A percentile compares a stretch with the other conserved stretches of the same genome.
Conservation (phyloP, 92 coral and sea anemone genomes). For the Bergia puertoricense region DNA sequence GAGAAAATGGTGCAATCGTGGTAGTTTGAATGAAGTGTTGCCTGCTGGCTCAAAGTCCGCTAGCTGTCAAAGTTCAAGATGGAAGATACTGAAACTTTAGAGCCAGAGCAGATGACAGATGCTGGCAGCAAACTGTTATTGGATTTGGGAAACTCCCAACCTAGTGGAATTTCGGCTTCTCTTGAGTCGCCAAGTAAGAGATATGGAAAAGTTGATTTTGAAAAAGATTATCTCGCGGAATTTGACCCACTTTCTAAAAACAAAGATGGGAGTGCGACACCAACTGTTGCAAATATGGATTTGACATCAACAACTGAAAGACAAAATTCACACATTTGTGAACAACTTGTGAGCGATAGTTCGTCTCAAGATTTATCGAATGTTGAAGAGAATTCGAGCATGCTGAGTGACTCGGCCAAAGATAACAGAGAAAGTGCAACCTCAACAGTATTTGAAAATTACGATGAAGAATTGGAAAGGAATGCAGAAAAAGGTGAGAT, state of each 20-base stretch:
- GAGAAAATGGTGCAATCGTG: not conserved
- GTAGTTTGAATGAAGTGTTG: not conserved
- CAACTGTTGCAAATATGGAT: not conserved
- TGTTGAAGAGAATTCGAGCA: not conserved
- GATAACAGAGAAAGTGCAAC: constrained; percentile 37
- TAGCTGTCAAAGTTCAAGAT: not conserved
- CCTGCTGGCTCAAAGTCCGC: not conserved
- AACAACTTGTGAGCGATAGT: constrained; percentile 6
- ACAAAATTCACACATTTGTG: constrained; percentile 15
- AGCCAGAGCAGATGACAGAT: not conserved
- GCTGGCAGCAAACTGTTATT: constrained; percentile 10
- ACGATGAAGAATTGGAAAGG: constrained; percentile 58
- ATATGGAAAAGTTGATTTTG: constrained; percentile 69
- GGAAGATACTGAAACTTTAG: constrained; percentile 10
- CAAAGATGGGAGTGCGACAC: constrained; percentile 2
- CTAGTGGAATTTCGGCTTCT: constrained; percentile 26
- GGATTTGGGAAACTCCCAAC: constrained; percentile 24
- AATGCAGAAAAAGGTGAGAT: constrained; percentile 51
- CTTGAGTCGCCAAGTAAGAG: constrained; percentile 57
- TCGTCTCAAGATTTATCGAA: not conserved
- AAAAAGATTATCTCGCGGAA: constrained; percentile 54
- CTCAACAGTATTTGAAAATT: constrained; percentile 38
- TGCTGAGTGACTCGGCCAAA: not conserved
- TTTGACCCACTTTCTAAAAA: constrained; percentile 71
- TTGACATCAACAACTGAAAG: not conserved